A percentile compares a stretch with the other conserved stretches of the same genome.
Evolutionary conservation across 2,888 invertebrate genomes (phyloP).

Genomic region (Diaprepes abbreviatus): DNA sequence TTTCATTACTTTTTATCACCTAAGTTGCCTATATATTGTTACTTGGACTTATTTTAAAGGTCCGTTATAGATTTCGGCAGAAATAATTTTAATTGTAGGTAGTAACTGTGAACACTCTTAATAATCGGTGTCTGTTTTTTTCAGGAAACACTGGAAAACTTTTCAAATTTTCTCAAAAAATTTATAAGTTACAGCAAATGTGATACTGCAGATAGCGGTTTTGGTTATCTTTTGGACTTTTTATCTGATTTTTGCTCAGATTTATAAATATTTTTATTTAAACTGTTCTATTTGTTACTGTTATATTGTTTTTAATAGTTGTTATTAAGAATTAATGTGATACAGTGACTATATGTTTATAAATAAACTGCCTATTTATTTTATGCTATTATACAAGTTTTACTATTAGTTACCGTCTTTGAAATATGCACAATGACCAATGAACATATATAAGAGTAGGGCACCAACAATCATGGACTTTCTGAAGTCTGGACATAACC

Average conservation of each 20-base stretch:
- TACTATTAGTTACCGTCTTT: too few relatives aligned
- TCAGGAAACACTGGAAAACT: slow-evolving; percentile 54
- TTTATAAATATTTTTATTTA: slow-evolving; percentile 47
- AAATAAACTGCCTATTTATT: slow-evolving; percentile 18
- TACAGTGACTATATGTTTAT: slow-evolving; percentile 14
- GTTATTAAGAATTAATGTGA: slow-evolving; percentile 17
- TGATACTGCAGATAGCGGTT: slow-evolving; percentile 52
- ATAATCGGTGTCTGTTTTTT: slow-evolving; percentile 51
- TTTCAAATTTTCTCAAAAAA: slow-evolving; percentile 56
- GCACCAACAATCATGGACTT: too few relatives aligned
- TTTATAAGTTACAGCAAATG: slow-evolving; percentile 51
- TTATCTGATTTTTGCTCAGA: slow-evolving; percentile 60
- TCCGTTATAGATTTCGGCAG: too few relatives aligned
- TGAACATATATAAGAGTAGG: too few relatives aligned
- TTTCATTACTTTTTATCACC: too few relatives aligned
- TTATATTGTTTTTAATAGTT: neutral
- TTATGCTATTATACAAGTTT: slow-evolving; percentile 13
- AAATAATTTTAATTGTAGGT: too few relatives aligned
- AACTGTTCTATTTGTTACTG: neutral
- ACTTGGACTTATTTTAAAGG: too few relatives aligned
- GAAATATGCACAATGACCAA: too few relatives aligned
- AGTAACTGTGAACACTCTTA: too few relatives aligned
- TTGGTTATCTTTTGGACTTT: slow-evolving; percentile 59
- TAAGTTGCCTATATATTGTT: too few relatives aligned
- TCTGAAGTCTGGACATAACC: too few relatives aligned